These are phyloP conservation scores for Congeria kusceri DNA, from an alignment of 2,888 invertebrate genomes.

Conservation along the genomic window DNA sequence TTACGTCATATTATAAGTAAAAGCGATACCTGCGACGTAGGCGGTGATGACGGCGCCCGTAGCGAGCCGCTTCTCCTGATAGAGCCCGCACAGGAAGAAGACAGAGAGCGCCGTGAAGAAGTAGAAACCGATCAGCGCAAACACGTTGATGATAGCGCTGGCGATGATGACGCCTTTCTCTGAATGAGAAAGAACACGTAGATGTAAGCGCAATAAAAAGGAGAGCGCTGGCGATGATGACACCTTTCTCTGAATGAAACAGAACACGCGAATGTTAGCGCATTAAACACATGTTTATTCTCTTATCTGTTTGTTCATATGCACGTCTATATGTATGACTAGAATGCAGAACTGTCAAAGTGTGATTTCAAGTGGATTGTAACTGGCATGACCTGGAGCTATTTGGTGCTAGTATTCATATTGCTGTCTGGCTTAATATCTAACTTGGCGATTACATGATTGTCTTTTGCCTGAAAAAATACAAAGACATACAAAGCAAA, in stretches of 20 bases:
- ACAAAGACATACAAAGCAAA: too few relatives aligned
- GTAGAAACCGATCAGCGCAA: slow-evolving; percentile 60
- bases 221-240: slow-evolving; percentile 53
- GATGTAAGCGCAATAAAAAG: not conserved
- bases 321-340: too few relatives aligned
- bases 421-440: too few relatives aligned
- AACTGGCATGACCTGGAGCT: too few relatives aligned
- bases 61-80: slow-evolving; percentile 57
- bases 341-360: too few relatives aligned
- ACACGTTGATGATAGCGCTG: slow-evolving; percentile 59
- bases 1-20: not conserved
- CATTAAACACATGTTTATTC: too few relatives aligned
- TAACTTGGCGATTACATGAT: too few relatives aligned
- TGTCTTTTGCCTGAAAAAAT: too few relatives aligned
- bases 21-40: slow-evolving; percentile 44
- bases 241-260: slow-evolving; percentile 48
- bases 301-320: too few relatives aligned
- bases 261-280: too few relatives aligned
- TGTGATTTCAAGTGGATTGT: too few relatives aligned
- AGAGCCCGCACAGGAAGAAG: slow-evolving; percentile 62
- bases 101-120: slow-evolving; percentile 57
- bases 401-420: too few relatives aligned
- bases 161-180: slow-evolving; percentile 50
- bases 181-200: slow-evolving; percentile 22
- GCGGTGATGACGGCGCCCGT: slow-evolving; percentile 52